A percentile compares a stretch with the other conserved stretches of the same genome.
phyloP scores from a whole-genome alignment of 2,113 vertebrate genomes.

The Motacilla alba region DNA sequence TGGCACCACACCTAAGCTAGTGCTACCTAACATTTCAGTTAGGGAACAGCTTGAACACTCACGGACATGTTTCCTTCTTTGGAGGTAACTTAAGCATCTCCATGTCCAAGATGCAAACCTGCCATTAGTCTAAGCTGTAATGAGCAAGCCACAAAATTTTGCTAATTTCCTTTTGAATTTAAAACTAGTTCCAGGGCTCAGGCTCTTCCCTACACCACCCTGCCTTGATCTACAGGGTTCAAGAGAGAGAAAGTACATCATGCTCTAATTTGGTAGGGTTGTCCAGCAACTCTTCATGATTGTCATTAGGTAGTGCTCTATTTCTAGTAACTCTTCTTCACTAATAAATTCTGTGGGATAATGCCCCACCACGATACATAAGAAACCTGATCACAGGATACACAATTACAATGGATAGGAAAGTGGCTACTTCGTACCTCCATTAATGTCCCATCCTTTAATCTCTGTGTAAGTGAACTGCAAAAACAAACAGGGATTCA shows the following conservation, averaged over 20 bases:
- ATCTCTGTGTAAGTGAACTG: neutral
- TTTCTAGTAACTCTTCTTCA: neutral
- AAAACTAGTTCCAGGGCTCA: neutral
- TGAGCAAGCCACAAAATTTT: neutral
- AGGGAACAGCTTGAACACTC: neutral
- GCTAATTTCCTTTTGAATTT: neutral
- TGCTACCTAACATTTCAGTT: neutral
- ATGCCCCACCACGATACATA: fast-evolving
- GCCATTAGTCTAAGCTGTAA: neutral
- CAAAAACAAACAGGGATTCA: neutral
- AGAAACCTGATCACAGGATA: neutral
- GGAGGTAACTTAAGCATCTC: neutral
- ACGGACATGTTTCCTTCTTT: neutral
- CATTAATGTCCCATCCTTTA: neutral
- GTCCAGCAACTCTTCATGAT: neutral
- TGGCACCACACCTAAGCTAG: neutral
- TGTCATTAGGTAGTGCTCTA: neutral
- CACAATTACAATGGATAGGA: neutral
- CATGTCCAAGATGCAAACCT: neutral
- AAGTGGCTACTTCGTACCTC: neutral
- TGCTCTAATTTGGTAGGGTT: neutral
- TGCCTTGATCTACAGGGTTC: neutral
- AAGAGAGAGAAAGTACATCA: neutral
- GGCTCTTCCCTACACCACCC: neutral
- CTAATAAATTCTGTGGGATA: neutral